Conservation (phyloP, 2,113 vertebrate genomes). For the Ameiurus melas region DNA sequence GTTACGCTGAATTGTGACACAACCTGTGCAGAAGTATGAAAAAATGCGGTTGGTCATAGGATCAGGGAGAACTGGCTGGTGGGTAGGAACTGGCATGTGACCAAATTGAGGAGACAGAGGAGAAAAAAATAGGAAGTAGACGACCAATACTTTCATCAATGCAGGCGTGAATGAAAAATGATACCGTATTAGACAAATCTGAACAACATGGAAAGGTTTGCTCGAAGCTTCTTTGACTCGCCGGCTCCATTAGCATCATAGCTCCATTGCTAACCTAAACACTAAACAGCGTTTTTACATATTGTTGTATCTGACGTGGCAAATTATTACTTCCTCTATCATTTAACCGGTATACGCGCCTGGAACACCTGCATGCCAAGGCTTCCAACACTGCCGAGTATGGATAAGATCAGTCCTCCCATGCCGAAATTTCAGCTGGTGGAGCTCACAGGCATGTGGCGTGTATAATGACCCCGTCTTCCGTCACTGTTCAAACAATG, state of each 20-base stretch:
- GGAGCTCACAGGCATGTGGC: neutral
- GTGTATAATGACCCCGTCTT: neutral
- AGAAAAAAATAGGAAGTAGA: neutral
- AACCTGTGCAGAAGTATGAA: neutral
- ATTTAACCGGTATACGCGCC: neutral
- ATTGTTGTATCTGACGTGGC: neutral
- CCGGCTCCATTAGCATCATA: neutral
- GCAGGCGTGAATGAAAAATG: neutral
- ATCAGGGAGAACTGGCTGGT: neutral
- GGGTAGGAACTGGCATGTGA: neutral
- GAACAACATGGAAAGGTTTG: neutral
- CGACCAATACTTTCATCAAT: neutral
- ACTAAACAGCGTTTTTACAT: neutral
- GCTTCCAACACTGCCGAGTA: neutral
- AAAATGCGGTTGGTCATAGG: neutral
- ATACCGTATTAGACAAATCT: neutral
- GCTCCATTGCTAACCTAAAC: neutral
- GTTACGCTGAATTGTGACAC: neutral
- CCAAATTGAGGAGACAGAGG: neutral
- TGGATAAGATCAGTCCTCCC: neutral
- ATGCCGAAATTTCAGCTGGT: neutral
- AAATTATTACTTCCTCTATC: neutral
- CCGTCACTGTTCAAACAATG: neutral
- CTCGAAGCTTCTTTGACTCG: neutral
- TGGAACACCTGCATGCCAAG: neutral